Evolutionary conservation across 2,797 vertebrate species (phyloP).

Genomic region (Arnoldichthys spilopterus): DNA sequence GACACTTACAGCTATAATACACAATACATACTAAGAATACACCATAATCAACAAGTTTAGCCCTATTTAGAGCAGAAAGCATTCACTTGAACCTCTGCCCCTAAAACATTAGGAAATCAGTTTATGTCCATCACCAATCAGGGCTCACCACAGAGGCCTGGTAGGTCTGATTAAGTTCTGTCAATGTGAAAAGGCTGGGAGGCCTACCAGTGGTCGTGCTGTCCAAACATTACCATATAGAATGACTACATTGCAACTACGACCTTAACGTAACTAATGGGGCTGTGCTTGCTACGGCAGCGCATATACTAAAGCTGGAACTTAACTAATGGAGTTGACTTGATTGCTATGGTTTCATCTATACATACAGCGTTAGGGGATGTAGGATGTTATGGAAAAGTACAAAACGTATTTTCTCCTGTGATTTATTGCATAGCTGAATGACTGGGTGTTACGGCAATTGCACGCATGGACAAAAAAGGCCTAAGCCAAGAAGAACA

Average conservation of each 20-base stretch:
- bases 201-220: conserved; percentile 18
- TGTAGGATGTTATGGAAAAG: background rate
- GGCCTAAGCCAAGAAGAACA: background rate
- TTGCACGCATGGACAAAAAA: background rate
- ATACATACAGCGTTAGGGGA: background rate
- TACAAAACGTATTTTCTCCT: background rate
- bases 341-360: conserved; percentile 20
- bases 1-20: too few relatives aligned
- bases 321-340: background rate
- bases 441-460: background rate
- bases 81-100: too few relatives aligned
- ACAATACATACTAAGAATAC: too few relatives aligned
- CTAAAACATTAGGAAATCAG: too few relatives aligned
- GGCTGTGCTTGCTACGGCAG: conserved; percentile 9
- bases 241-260: conserved; percentile 8
- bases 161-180: conserved; percentile 40
- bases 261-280: background rate
- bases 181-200: conserved; percentile 35
- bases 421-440: background rate
- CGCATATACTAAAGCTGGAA: too few relatives aligned
- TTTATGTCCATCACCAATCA: background rate
- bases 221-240: conserved; percentile 33
- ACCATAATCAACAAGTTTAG: too few relatives aligned
- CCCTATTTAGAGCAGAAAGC: too few relatives aligned
- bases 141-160: conserved; percentile 8